phyloP scores from a whole-genome alignment of 2,888 invertebrate genomes.

The Phorcus lineatus region DNA sequence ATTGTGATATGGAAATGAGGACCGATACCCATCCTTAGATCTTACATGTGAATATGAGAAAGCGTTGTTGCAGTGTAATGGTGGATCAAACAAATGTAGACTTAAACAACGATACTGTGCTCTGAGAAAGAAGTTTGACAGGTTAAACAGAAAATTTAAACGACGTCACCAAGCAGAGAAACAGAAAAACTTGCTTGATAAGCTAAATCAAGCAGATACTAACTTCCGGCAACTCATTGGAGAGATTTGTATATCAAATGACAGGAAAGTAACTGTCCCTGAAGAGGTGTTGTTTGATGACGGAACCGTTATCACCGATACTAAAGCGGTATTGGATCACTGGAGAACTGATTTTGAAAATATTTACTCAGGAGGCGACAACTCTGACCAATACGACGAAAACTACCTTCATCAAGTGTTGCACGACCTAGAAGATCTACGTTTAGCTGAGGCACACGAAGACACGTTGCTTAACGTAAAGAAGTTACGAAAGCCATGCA shows the following conservation, averaged over 20 bases:
- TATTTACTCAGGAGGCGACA: background rate
- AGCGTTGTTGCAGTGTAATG: too few relatives aligned
- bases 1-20: too few relatives aligned
- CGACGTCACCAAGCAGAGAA: background rate
- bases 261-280: background rate
- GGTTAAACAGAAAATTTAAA: background rate
- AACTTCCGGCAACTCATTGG: conserved; percentile 27
- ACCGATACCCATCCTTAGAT: too few relatives aligned
- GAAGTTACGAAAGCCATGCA: background rate
- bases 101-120: background rate
- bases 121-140: background rate
- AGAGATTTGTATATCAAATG: conserved; percentile 5
- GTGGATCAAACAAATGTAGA: too few relatives aligned
- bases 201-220: background rate
- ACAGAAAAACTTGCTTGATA: background rate
- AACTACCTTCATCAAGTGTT: background rate
- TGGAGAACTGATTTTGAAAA: conserved; percentile 15
- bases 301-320: background rate
- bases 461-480: too few relatives aligned
- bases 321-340: background rate
- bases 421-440: background rate
- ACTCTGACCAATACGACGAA: background rate
- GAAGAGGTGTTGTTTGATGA: conserved; percentile 17
- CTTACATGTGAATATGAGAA: too few relatives aligned
- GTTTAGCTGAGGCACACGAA: background rate